A percentile compares a stretch with the other conserved stretches of the same genome.
Conservation (phyloP, 2,888 invertebrate genomes). For the Xestobium rufovillosum region DNA sequence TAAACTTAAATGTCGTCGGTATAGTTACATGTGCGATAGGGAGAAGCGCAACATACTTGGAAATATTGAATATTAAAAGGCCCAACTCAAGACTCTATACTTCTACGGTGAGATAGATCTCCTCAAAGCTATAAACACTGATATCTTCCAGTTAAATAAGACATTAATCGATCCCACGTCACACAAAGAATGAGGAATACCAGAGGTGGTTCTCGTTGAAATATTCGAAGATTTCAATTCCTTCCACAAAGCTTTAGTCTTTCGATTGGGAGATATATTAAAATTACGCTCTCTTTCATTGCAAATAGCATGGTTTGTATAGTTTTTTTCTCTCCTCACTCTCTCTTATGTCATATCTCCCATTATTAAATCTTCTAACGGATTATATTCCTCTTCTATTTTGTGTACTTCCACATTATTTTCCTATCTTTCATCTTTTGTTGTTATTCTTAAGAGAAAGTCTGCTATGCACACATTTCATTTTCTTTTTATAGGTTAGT, state of each 20-base stretch:
- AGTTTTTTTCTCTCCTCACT: too few relatives aligned
- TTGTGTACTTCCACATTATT: too few relatives aligned
- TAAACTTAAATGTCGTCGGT: not conserved
- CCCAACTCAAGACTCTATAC: not conserved
- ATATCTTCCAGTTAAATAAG: not conserved
- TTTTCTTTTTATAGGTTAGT: too few relatives aligned
- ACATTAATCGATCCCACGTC: not conserved
- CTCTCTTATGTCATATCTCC: too few relatives aligned
- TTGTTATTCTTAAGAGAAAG: too few relatives aligned
- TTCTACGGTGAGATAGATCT: not conserved
- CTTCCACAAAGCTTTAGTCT: not conserved
- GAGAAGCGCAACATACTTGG: not conserved
- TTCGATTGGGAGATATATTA: conserved; percentile 1
- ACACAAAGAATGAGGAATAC: not conserved
- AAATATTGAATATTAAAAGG: not conserved
- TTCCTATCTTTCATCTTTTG: too few relatives aligned
- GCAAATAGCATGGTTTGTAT: not conserved
- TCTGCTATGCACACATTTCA: too few relatives aligned
- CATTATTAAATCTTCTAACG: too few relatives aligned
- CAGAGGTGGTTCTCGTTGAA: not conserved
- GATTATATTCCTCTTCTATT: too few relatives aligned
- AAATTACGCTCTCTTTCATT: conserved; percentile 3
- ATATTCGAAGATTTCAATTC: not conserved
- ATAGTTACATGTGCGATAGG: not conserved
- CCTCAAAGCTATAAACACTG: not conserved